Conservation (phyloP, 2,797 vertebrate species). For the Fistularia commersonii region DNA sequence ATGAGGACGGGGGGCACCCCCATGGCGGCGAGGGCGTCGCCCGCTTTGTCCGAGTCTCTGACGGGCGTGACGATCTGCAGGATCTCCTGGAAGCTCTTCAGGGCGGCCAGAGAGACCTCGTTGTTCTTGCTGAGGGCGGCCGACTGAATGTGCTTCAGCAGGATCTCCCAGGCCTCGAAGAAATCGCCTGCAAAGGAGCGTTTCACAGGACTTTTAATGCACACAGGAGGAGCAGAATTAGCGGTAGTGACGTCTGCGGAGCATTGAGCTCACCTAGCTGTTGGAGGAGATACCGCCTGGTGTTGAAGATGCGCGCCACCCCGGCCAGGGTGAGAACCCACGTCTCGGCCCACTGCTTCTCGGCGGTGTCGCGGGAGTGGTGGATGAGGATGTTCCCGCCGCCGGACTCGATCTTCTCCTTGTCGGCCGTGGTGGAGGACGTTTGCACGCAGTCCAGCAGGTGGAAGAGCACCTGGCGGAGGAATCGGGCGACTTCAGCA, state of each 20-base stretch:
- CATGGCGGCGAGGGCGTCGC: slow-evolving; percentile 85
- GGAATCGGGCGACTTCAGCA: not conserved
- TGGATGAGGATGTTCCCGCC: slow-evolving; percentile 99
- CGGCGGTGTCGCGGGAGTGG: slow-evolving; percentile 96
- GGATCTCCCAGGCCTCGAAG: slow-evolving; percentile 96
- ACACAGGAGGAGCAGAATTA: too few species aligned
- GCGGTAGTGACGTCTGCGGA: not conserved
- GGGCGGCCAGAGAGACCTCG: slow-evolving; percentile 96
- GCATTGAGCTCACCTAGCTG: slow-evolving; percentile 78
- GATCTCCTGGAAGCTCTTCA: slow-evolving; percentile 99
- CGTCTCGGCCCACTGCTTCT: slow-evolving; percentile 98
- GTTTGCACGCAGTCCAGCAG: slow-evolving; percentile 89
- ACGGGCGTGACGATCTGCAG: slow-evolving; percentile 92
- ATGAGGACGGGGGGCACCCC: slow-evolving; percentile 87
- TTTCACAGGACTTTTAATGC: too few species aligned
- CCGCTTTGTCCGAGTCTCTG: slow-evolving; percentile 86
- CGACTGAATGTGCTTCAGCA: slow-evolving; percentile 97
- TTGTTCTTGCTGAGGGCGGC: slow-evolving; percentile 98
- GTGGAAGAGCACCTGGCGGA: slow-evolving; percentile 89
- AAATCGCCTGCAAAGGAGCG: slow-evolving; percentile 83
- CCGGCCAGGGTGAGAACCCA: slow-evolving; percentile 97
- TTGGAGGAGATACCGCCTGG: slow-evolving; percentile 91
- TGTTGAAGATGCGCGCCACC: slow-evolving; percentile 97
- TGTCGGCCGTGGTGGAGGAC: slow-evolving; percentile 95
- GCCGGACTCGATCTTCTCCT: slow-evolving; percentile 98